A percentile compares a stretch with the other conserved stretches of the same genome.
Conservation (phyloP, 2,888 invertebrate genomes). For the Agonopterix heracliana region DNA sequence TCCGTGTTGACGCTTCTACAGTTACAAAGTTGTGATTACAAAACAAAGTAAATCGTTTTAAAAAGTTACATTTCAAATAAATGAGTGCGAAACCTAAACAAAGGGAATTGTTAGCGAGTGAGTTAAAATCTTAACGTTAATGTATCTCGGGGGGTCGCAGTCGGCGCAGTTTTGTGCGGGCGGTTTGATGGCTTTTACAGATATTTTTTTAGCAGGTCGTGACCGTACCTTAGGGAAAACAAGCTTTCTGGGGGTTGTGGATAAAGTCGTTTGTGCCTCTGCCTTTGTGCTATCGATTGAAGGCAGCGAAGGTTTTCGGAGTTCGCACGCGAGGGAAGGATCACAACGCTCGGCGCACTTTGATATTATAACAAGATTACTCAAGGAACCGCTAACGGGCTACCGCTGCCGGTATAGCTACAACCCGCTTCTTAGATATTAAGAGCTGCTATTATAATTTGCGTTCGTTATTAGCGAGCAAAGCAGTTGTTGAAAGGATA, state of each 20-base stretch:
- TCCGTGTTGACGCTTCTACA: too few relatives aligned
- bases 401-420: slow-evolving; percentile 20
- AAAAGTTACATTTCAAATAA: too few relatives aligned
- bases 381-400: slow-evolving; percentile 39
- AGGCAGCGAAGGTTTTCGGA: slow-evolving; percentile 51
- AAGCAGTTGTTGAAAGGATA: slow-evolving; percentile 4
- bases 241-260: slow-evolving; percentile 41
- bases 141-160: slow-evolving; percentile 13
- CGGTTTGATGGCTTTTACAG: slow-evolving; percentile 23
- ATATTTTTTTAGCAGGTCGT: slow-evolving; percentile 39
- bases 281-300: slow-evolving; percentile 57
- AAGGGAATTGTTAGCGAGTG: not conserved
- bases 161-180: not conserved
- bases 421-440: slow-evolving; percentile 19
- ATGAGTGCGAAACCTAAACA: too few relatives aligned
- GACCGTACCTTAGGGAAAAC: slow-evolving; percentile 38
- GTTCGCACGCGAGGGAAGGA: slow-evolving; percentile 62
- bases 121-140: slow-evolving; percentile 15
- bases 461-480: not conserved
- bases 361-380: slow-evolving; percentile 60
- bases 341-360: slow-evolving; percentile 52
- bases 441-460: slow-evolving; percentile 20
- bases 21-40: not conserved
- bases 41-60: not conserved
- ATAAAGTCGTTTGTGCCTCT: slow-evolving; percentile 57